phyloP scores from a whole-genome alignment of 1,140 invertebrate genomes.

The Cydia pomonella region DNA sequence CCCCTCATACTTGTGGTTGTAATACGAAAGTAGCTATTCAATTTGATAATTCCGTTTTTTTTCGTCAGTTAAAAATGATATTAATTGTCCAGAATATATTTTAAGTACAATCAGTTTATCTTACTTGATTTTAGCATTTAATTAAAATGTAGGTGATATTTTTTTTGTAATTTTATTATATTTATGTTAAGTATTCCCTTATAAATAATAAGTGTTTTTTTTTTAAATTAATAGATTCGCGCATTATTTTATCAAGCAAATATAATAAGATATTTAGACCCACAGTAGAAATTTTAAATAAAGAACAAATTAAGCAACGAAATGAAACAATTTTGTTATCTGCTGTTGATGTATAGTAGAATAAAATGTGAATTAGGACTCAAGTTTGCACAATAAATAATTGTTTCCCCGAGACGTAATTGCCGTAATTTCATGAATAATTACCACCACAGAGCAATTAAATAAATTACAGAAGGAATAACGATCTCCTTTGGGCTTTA shows the following conservation, averaged over 20 bases:
- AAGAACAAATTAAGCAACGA: slow-evolving; percentile 41
- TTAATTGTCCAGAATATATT: too few species aligned
- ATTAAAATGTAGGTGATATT: too few species aligned
- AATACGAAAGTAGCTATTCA: too few species aligned
- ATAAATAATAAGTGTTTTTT: background rate
- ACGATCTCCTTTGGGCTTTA: slow-evolving; percentile 77
- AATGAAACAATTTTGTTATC: slow-evolving; percentile 64
- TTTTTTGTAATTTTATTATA: too few species aligned
- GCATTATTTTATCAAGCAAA: background rate
- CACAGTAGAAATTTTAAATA: slow-evolving; percentile 37
- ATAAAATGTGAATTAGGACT: slow-evolving; percentile 79
- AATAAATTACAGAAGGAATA: slow-evolving; percentile 80
- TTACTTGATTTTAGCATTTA: too few species aligned
- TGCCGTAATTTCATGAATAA: slow-evolving; percentile 81
- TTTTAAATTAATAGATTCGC: background rate
- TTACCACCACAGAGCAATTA: slow-evolving; percentile 79
- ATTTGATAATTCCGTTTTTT: too few species aligned
- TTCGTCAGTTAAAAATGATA: too few species aligned
- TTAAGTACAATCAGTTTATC: too few species aligned
- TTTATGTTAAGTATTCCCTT: too few species aligned
- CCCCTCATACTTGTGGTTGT: too few species aligned
- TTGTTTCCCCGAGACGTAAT: slow-evolving; percentile 79
- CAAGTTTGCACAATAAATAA: slow-evolving; percentile 80
- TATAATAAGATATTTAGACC: too few species aligned
- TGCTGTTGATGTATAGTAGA: slow-evolving; percentile 68